phyloP scores from a whole-genome alignment of 1,140 invertebrate species.

The Tribolium castaneum region DNA sequence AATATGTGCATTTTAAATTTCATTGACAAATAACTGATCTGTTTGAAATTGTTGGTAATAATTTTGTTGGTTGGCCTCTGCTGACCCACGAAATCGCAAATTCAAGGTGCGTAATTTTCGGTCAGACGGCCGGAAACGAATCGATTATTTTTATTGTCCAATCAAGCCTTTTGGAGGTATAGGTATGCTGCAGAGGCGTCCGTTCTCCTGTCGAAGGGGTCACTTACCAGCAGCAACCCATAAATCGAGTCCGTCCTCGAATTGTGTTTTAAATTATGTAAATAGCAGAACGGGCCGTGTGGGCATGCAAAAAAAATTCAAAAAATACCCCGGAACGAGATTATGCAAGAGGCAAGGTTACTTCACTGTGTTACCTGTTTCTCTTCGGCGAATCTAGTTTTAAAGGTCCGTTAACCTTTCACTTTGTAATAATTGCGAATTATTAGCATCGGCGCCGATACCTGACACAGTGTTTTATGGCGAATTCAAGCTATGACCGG shows the following conservation, averaged over 20 bases:
- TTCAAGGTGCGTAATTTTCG: background rate
- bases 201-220: slow-evolving; percentile 2
- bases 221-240: background rate
- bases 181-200: background rate
- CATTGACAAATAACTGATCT: too few relatives aligned
- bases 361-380: slow-evolving; percentile 35
- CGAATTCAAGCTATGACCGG: background rate
- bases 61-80: background rate
- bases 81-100: background rate
- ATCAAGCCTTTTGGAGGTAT: background rate
- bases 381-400: slow-evolving; percentile 39
- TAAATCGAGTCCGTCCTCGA: background rate
- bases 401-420: slow-evolving; percentile 43
- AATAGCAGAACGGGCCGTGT: slow-evolving; percentile 16
- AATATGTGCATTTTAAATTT: too few relatives aligned
- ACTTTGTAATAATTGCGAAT: slow-evolving; percentile 42
- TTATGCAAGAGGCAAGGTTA: slow-evolving; percentile 41
- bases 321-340: slow-evolving; percentile 34
- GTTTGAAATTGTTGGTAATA: background rate
- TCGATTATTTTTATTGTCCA: background rate
- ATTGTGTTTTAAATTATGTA: slow-evolving; percentile 32
- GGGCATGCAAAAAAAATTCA: slow-evolving; percentile 14
- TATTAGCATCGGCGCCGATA: slow-evolving; percentile 39
- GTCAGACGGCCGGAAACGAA: background rate
- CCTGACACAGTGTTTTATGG: slow-evolving; percentile 34